phyloP scores from a whole-genome alignment of 1,140 invertebrate species.

The Mya arenaria region DNA sequence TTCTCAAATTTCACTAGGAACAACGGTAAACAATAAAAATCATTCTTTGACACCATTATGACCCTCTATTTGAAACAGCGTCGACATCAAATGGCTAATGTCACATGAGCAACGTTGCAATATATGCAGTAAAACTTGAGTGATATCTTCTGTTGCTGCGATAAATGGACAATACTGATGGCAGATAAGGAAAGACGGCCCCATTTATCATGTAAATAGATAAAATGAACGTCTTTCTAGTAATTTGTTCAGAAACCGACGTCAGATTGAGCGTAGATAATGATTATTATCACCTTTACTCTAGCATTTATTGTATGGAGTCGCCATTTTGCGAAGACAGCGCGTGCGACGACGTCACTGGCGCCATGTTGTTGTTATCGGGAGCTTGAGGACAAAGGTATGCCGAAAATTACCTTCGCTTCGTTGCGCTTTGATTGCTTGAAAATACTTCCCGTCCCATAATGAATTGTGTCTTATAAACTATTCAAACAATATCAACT shows the following conservation, averaged over 20 bases:
- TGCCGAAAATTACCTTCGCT: conserved; percentile 45
- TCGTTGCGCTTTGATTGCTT: conserved; percentile 30
- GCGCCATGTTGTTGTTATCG: conserved; percentile 46
- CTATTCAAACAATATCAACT: no score
- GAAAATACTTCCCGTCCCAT: conserved; percentile 26
- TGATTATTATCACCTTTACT: conserved; percentile 42
- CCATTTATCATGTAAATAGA: conserved; percentile 52
- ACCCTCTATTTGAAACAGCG: no score
- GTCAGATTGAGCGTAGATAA: conserved; percentile 44
- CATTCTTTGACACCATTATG: no score
- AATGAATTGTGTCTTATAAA: conserved; percentile 45
- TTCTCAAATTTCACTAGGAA: no score
- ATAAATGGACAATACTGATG: conserved; percentile 40
- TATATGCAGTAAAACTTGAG: conserved; percentile 40
- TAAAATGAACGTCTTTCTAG: conserved; percentile 45
- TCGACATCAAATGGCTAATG: no score
- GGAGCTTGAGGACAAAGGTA: conserved; percentile 36
- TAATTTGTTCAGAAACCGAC: conserved; percentile 50
- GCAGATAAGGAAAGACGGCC: conserved; percentile 39
- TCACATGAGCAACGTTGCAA: conserved; percentile 3
- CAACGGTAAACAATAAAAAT: no score
- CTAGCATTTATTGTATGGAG: conserved; percentile 36
- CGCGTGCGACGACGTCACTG: conserved; percentile 41
- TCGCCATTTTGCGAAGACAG: conserved; percentile 34
- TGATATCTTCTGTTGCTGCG: conserved; percentile 30